Percentiles rank a stretch among this genome's conserved stretches.
Evolutionary conservation across 2,888 invertebrate species (phyloP).

Genomic region (Automeris io): DNA sequence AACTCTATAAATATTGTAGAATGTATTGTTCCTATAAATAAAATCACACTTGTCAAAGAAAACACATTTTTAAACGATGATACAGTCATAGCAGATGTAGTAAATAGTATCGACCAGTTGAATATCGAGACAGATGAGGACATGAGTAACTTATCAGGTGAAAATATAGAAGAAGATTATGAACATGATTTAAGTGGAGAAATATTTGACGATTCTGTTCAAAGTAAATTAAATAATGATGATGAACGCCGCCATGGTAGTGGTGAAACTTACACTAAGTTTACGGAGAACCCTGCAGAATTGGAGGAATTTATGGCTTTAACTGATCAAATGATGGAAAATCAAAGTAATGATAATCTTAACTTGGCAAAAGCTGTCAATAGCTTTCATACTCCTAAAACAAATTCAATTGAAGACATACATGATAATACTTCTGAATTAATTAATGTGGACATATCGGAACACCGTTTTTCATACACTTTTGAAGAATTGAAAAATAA

Average conservation of each 20-base stretch:
- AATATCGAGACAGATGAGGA: background rate
- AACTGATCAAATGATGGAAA: constrained; percentile 57
- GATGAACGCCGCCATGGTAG: constrained; percentile 54
- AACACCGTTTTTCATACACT: constrained; percentile 41
- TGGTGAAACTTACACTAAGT: constrained; percentile 68
- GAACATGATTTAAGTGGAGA: constrained; percentile 46
- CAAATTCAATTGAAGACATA: constrained; percentile 56
- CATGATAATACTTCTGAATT: constrained; percentile 24
- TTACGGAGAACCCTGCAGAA: constrained; percentile 56
- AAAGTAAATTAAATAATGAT: constrained; percentile 35
- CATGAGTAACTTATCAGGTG: constrained; percentile 30
- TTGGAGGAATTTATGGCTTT: constrained; percentile 63
- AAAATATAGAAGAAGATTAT: constrained; percentile 45
- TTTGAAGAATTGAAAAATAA: constrained; percentile 53
- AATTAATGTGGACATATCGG: constrained; percentile 20
- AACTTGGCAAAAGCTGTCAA: constrained; percentile 34
- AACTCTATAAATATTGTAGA: background rate
- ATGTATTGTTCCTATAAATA: background rate
- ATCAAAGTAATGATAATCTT: constrained; percentile 21
- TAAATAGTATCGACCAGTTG: background rate
- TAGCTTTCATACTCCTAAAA: constrained; percentile 55
- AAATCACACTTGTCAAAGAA: background rate
- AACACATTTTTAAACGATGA: background rate
- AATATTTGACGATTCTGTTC: constrained; percentile 38
- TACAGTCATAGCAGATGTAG: background rate